These are phyloP conservation scores for Zosterops lateralis DNA, from an alignment of 2,113 vertebrate species.

Conservation along the genomic window DNA sequence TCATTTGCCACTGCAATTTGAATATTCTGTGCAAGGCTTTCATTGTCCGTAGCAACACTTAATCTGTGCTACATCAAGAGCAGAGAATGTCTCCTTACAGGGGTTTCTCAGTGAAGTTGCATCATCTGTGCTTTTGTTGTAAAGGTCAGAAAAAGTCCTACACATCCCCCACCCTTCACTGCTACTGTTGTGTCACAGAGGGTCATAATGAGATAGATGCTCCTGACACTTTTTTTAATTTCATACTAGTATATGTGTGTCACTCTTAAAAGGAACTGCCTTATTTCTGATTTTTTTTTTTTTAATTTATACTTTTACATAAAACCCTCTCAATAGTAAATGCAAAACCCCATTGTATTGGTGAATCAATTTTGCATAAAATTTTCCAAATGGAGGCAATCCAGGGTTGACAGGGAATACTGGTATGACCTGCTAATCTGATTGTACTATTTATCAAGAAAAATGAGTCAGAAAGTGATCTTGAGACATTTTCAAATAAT, in stretches of 20 bases:
- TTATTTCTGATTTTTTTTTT: background rate
- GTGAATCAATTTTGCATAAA: background rate
- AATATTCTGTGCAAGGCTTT: background rate
- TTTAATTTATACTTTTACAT: background rate
- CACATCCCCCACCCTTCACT: rapidly evolving
- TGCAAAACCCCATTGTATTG: background rate
- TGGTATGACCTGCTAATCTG: background rate
- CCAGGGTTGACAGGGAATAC: background rate
- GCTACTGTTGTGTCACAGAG: background rate
- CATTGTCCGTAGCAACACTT: background rate
- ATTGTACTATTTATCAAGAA: background rate
- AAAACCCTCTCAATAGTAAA: background rate
- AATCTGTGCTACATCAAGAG: background rate
- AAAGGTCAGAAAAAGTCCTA: background rate
- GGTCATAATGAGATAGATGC: background rate
- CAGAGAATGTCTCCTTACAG: background rate
- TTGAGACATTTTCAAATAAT: background rate
- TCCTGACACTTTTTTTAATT: background rate
- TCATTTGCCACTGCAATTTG: background rate
- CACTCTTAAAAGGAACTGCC: background rate
- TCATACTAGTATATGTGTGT: background rate
- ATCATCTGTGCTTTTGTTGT: background rate
- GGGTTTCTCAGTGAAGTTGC: background rate
- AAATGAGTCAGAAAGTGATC: background rate
- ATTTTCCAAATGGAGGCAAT: background rate